These are phyloP conservation scores for rabbit (Oryctolagus cuniculus) DNA, from an alignment of 2,113 vertebrate genomes.

Conservation along the genomic window mOryCun1.1 NC_091436.1:62007501-62008000, in stretches of 20 bases:
- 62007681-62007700: neutral
- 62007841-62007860: neutral
- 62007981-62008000: neutral
- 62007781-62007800: neutral
- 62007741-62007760: neutral
- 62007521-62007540: no score
- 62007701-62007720: neutral
- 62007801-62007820: slow-evolving; percentile 5
- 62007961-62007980: neutral
- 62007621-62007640: neutral
- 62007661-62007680: neutral
- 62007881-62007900: slow-evolving; percentile 8
- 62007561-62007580: neutral
- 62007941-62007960: neutral
- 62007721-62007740: neutral
- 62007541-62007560: neutral
- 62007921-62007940: neutral
- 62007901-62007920: neutral
- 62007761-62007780: neutral
- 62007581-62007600: neutral
- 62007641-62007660: neutral
- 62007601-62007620: neutral
- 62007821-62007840: neutral
- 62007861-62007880: neutral
- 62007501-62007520: neutral